Conservation (phyloP, 92 coral and sea anemone species). For the Chrysogorgia sp. region DNA sequence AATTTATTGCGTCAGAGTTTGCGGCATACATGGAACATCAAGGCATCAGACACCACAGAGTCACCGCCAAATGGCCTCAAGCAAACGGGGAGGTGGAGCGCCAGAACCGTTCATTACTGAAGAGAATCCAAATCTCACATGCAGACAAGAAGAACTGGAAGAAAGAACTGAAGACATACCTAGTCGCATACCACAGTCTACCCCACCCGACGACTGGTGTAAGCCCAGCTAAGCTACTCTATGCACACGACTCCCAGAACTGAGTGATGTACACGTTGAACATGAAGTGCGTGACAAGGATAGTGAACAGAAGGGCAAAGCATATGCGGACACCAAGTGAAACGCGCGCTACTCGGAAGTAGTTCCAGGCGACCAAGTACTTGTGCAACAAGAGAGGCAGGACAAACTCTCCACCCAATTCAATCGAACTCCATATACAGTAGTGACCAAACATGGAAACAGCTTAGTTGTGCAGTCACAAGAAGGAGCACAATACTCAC, state of each 20-base stretch:
- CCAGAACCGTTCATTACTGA: neutral
- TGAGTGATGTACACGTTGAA: slow-evolving; percentile 35
- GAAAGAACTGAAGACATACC: slow-evolving; percentile 36
- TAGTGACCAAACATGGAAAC: slow-evolving; percentile 56
- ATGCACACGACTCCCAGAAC: slow-evolving; percentile 41
- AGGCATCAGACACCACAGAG: slow-evolving; percentile 49
- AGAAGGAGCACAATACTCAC: no score
- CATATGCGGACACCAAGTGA: slow-evolving; percentile 37
- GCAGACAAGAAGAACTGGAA: slow-evolving; percentile 56
- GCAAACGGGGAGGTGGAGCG: slow-evolving; percentile 57
- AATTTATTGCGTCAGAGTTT: slow-evolving; percentile 49
- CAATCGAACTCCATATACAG: slow-evolving; percentile 40
- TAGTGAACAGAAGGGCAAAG: slow-evolving; percentile 52
- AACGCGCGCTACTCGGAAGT: slow-evolving; percentile 28
- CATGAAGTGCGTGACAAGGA: slow-evolving; percentile 48
- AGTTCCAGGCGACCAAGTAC: neutral
- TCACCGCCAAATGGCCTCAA: slow-evolving; percentile 54
- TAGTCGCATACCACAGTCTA: slow-evolving; percentile 40
- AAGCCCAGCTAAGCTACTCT: slow-evolving; percentile 55
- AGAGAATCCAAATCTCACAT: slow-evolving; percentile 39
- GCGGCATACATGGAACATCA: slow-evolving; percentile 39
- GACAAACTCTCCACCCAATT: slow-evolving; percentile 49
- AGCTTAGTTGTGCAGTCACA: no score
- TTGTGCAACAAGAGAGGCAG: neutral
- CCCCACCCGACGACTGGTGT: slow-evolving; percentile 52